Base-by-base conservation (phyloP, 2,113 vertebrate genomes). In the Patagioenas fasciata region DNA sequence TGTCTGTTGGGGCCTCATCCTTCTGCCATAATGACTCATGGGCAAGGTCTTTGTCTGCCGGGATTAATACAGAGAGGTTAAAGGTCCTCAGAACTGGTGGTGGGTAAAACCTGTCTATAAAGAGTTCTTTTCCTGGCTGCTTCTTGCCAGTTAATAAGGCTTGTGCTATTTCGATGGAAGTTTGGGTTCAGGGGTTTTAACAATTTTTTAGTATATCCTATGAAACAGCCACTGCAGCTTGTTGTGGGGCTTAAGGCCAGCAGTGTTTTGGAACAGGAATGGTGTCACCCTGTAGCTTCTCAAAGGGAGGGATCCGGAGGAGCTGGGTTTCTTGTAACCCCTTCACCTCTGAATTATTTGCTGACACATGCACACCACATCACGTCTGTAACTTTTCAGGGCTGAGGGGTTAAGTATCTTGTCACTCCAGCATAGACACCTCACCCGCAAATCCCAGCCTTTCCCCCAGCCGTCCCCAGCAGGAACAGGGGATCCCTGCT, bases 351-450 rank as follows among this genome's bases (percentile, higher is more conserved):
- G 67, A 66, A 81, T 74, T 89, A 80, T 83, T 86, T 89, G 47
- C 77, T 92, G 94, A 80, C 91, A 89, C 77, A 47, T n/a, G 62
- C 71, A 86, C 66, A 66, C 57, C 25, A 8, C 51, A 61, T 50
- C 89, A 26, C 1, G 34, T 40, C 72, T 80, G 77, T 61, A 89
- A 83, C 72, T 86, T 44, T 29, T 28, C 14, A 73, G 71, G 94
- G 80, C 85, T 89, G 81, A 71, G 66, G 83, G 88, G 81, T 94
- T 95, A 91, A 91, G 92, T 86, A 89, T 86, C 89, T 83, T 92
- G 92, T 89, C 92, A 86, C 62, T 91, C 85, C 85, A 75, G 57
- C 21, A 29, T 4, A 89, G 85, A 75, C 81, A 89, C 81, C 85
- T 80, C 78, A 32, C 61, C 71, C 32, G 61, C 40, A 82, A 71